These are phyloP conservation scores for Cygnus olor DNA, from an alignment of 2,797 vertebrate species.

Conservation along the genomic window DNA sequence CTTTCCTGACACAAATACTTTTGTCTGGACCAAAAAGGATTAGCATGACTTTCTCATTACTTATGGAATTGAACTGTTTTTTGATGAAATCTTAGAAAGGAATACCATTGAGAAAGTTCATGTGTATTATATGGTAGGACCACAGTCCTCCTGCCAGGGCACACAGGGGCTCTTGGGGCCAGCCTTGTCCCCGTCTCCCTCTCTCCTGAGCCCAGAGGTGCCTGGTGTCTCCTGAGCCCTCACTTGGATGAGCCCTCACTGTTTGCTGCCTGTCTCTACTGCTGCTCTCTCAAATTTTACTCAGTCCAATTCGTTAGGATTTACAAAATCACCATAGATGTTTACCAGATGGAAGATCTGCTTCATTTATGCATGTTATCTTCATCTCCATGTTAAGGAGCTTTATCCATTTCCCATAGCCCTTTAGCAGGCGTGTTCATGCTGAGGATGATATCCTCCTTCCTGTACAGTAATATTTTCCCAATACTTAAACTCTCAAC, in stretches of 20 bases:
- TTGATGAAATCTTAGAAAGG: background rate
- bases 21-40: background rate
- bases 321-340: background rate
- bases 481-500: background rate
- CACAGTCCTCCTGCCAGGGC: background rate
- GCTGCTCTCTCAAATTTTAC: background rate
- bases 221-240: background rate
- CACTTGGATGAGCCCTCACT: background rate
- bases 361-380: background rate
- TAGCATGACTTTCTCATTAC: background rate
- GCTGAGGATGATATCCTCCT: background rate
- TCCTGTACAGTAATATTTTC: background rate
- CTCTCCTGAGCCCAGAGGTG: background rate
- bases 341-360: background rate
- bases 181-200: background rate
- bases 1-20: background rate
- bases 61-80: background rate
- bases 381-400: background rate
- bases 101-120: background rate
- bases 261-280: background rate
- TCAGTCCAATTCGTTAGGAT: background rate
- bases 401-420: background rate
- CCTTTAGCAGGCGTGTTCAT: background rate
- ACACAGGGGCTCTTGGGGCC: too few relatives aligned
- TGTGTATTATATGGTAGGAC: background rate